Percentiles rank a stretch among this genome's conserved stretches.
Conservation (phyloP, 1,140 invertebrate species). For the Acromyrmex heyeri region DNA sequence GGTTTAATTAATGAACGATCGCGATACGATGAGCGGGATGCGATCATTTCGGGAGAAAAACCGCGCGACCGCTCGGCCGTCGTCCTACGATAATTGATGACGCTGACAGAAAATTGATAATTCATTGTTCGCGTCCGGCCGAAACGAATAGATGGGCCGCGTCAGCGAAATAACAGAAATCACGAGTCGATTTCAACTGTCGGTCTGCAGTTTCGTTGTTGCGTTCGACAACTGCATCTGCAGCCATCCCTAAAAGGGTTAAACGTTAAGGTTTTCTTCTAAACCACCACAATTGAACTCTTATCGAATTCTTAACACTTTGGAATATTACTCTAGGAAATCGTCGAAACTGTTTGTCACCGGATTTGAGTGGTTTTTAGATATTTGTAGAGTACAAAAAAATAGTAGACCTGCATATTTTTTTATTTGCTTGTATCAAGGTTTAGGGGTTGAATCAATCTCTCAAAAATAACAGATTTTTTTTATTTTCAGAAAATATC, state of each 20-base stretch:
- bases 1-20: constrained; percentile 65
- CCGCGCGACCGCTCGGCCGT: constrained; percentile 17
- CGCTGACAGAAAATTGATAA: constrained; percentile 65
- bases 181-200: constrained; percentile 22
- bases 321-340: not conserved
- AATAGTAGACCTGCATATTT: no score
- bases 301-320: not conserved
- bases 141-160: constrained; percentile 38
- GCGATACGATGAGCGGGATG: constrained; percentile 41
- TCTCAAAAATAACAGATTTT: no score
- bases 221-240: constrained; percentile 21
- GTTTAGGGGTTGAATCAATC: no score
- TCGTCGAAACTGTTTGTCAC: no score
- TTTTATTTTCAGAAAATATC: no score
- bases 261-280: no score
- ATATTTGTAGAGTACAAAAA: no score
- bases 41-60: constrained; percentile 56
- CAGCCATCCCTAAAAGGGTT: not conserved
- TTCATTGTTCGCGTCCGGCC: constrained; percentile 57
- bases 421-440: no score
- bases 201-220: constrained; percentile 10
- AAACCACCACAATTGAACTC: not conserved
- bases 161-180: constrained; percentile 62
- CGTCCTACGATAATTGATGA: constrained; percentile 62
- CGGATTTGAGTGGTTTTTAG: no score